Evolutionary conservation across 2,888 invertebrate species (phyloP), one percentile per base, ranked within the genome.

Genomic region (Tinea semifulvella): DNA sequence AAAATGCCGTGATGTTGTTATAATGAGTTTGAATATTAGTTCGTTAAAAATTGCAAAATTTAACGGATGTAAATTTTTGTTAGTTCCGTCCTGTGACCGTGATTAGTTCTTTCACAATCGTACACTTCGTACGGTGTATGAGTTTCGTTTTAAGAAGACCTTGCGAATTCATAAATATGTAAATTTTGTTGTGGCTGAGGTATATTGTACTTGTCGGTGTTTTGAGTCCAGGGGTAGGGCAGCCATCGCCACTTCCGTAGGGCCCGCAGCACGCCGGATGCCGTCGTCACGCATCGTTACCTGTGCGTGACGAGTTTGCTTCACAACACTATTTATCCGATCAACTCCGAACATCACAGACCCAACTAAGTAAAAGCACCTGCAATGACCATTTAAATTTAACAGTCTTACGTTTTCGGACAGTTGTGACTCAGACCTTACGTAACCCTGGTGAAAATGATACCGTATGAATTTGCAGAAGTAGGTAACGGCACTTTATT

Each of bases 291-390:
- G 79, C 73, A 54, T 60, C 66, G 68, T 56, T 60, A 65, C 52
- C 61, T 60, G 58, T 57, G 67, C 75, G 64, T 71, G 71, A 70
- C 75, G 70, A 49, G 60, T 64, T 72, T 72, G 68, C 72, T 60
- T 65, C 73, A 73, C 65, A 53, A 50, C 51, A 49, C 48, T 55
- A 44, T 40, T 51, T 48, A 55, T 48, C 51, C 55, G 61, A 50
- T 58, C 53, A 51, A 55, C 57, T 56, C 43, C 48, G 56, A 55
- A 44, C 14, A 27, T 52, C 28, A 43, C 25, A 26, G 19, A 43
- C 16, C 11, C 27, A 44, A 27, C 18, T 38, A 27, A 38, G 10
- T 13, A n/a, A 28, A 43, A 42, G 45, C 44, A 28, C 40, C 43
- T 45, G 25, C 14, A 16, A 19, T 45, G 18, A 42, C 48, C 44